A percentile compares a stretch with the other conserved stretches of the same genome.
These are phyloP conservation scores for Epinephelus fuscoguttatus DNA, from an alignment of 2,113 vertebrate genomes.

Conservation along the genomic window DNA sequence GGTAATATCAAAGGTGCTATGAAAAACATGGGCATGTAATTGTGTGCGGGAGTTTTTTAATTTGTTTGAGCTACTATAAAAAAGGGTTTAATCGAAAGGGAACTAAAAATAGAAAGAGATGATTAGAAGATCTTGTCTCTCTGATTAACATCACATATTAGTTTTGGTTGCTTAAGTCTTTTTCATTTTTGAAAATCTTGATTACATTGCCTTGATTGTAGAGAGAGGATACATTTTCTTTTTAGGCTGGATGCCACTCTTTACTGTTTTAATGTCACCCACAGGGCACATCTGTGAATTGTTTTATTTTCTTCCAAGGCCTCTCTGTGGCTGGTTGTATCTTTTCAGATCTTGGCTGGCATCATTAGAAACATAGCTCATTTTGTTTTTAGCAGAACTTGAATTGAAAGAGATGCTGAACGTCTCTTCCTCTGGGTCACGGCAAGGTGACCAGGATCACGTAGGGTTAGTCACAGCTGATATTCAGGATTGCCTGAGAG, in stretches of 20 bases:
- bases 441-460: too few relatives aligned
- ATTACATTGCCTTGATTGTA: background rate
- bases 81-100: background rate
- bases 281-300: background rate
- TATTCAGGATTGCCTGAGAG: too few relatives aligned
- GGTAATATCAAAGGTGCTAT: background rate
- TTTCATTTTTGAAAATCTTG: constrained; percentile 8
- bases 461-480: too few relatives aligned
- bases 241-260: constrained; percentile 1
- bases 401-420: too few relatives aligned
- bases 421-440: too few relatives aligned
- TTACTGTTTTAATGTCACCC: background rate
- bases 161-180: background rate
- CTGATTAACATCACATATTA: background rate
- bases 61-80: background rate
- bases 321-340: background rate
- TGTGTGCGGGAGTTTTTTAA: background rate
- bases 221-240: constrained; percentile 3
- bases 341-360: background rate
- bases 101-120: constrained; percentile 14
- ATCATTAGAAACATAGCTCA: constrained; percentile 17
- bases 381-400: constrained; percentile 16
- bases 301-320: background rate
- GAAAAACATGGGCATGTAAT: background rate
- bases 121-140: constrained; percentile 1